Evolutionary conservation across 2,113 vertebrate species (phyloP), one percentile per base, ranked within the genome.

Genomic region (Oncorhynchus keta): DNA sequence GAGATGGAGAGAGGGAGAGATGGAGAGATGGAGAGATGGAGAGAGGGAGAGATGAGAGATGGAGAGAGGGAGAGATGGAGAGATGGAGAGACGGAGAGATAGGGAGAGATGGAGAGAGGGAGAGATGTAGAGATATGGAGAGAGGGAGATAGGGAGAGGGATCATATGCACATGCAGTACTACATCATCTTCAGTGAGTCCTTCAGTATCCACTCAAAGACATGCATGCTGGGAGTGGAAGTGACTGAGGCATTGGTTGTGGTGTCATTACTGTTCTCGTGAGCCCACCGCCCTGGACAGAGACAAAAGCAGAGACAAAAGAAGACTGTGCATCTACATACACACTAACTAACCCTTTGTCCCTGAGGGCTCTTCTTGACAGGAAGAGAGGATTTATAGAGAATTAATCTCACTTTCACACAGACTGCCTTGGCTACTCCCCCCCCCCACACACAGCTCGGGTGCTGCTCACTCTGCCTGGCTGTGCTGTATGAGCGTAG

Each of bases 401-500:
- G 9, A 45, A 45, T 11, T 9, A 11, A 45, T 45, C 8, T 45
- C 39, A 45, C 39, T 45, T 45, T 45, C 39, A 45, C 39, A 45
- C 16, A 18, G 51, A 18, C 51, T 18, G 51, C 13, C 51, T 55
- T 16, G 51, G 51, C 18, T 45, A 45, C 32, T 11, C 3, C 51
- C 32, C 51, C 32, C 70, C 11, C 70, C 32, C 51, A n/a, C 70
- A 39, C 49, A 30, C 24, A 48, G 9, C 68, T 30, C 39, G n/a
- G 61, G 7, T 64, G 22, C 20, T 5, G 9, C 30, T 20, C 67
- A 4, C 39, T 45, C 45, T n/a, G 61, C 22, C 49, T 61, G 22
- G 61, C 32, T 72, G 35, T 62, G 62, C 82, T 83, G 81, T 89
- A 78, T 80, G 81, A 86, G 84, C 68, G 65, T 65, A 85, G 81